Base-by-base conservation (phyloP, 2,113 vertebrate species). In the Sander vitreus region DNA sequence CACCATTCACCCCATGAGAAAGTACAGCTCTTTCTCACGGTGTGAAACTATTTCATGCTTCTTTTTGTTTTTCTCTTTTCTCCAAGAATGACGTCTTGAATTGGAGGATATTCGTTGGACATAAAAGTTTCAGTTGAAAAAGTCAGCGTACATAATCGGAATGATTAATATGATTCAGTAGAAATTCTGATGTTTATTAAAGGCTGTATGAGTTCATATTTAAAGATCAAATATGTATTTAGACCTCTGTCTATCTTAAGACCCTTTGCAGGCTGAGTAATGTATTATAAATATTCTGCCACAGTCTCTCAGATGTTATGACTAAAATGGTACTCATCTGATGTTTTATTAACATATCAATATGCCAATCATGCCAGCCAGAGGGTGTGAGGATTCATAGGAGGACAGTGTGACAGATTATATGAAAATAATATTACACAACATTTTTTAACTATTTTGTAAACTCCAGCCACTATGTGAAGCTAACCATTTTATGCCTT, bases 1-100 rank as follows among this genome's bases (percentile, higher is more conserved):
- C 85, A 16, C 55, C 62, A 65, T 74, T 87, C 86, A 66, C 71
- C 75, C 85, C 76, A 73, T 91, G 92, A 92, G 93, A 94, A 93
- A 93, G 85, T 76, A 68, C 69, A 75, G 78, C 81, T 89, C 86
- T 90, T 92, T 92, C 84, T 91, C 74, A 65, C 75, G 54, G 70
- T 59, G 73, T 8, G 36, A 70, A 88, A 89, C 43, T 30, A 60
- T 74, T 84, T 77, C 71, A 36, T 68, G 69, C 55, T 79, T 39
- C 51, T 68, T 73, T 55, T 25, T 47, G 73, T 36, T 45, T 72
- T 19, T n/a, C 30, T 57, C 12, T 70, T 66, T 39, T 67, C 19
- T 70, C 50, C 51, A 47, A 68, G 65, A 48, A 25, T 72, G 65
- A 45, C 1, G 0, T 62, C 21, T 21, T 45, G 27, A 67, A 69